Conservation (phyloP, 2,797 vertebrate species). For the Meriones psammophilus region DNA sequence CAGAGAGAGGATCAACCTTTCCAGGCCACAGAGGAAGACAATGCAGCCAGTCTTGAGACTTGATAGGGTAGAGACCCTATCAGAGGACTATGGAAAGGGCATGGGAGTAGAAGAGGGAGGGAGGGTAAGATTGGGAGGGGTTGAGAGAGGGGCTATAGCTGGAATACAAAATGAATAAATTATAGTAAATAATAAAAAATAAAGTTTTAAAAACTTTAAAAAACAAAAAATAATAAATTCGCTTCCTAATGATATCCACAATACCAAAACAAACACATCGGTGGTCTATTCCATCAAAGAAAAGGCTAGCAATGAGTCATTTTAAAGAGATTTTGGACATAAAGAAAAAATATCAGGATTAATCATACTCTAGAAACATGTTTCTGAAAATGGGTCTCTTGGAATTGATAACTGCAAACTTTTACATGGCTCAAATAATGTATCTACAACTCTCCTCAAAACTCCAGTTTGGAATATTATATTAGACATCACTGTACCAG, state of each 20-base stretch:
- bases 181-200: too few relatives aligned
- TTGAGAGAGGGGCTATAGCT: too few relatives aligned
- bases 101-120: too few relatives aligned
- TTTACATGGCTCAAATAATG: slow-evolving; percentile 14
- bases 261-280: not conserved
- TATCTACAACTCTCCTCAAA: not conserved
- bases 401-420: not conserved
- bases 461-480: slow-evolving; percentile 45
- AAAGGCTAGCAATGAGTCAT: slow-evolving; percentile 32
- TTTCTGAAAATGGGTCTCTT: slow-evolving; percentile 2
- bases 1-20: too few relatives aligned
- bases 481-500: not conserved
- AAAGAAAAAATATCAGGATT: slow-evolving; percentile 55
- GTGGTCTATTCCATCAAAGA: not conserved
- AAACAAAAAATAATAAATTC: slow-evolving; percentile 6
- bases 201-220: too few relatives aligned
- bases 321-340: not conserved
- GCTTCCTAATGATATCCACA: not conserved
- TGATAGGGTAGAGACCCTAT: too few relatives aligned
- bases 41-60: too few relatives aligned
- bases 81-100: too few relatives aligned
- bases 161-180: too few relatives aligned
- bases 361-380: not conserved
- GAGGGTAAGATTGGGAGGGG: too few relatives aligned
- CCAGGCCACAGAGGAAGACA: too few relatives aligned